A percentile compares a stretch with the other conserved stretches of the same genome.
These are phyloP conservation scores for Syrphus vitripennis DNA, from an alignment of 2,888 invertebrate genomes.

Conservation along the genomic window DNA sequence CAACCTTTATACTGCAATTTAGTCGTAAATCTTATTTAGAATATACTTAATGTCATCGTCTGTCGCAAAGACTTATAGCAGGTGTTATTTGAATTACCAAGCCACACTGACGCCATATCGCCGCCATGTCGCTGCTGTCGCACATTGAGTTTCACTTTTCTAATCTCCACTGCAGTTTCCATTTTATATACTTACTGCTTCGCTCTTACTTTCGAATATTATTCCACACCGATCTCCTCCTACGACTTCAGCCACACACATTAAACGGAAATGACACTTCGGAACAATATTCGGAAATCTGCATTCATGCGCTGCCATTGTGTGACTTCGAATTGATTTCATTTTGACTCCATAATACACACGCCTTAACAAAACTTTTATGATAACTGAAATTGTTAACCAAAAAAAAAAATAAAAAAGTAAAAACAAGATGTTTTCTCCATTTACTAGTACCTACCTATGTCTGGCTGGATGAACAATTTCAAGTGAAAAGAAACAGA, in stretches of 20 bases:
- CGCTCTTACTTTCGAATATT: conserved; percentile 54
- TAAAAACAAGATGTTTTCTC: conserved; percentile 54
- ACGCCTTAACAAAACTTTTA: neutral
- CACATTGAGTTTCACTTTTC: conserved; percentile 62
- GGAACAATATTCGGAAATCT: conserved; percentile 48
- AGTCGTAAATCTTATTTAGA: conserved; percentile 43
- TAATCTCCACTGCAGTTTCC: conserved; percentile 44
- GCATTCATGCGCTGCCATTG: conserved; percentile 43
- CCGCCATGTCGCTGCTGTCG: neutral
- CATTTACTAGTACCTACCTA: too few species aligned
- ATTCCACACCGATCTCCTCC: neutral
- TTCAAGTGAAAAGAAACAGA: conserved; percentile 50
- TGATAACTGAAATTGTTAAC: conserved; percentile 48
- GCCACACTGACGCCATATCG: conserved; percentile 12
- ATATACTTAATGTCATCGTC: conserved; percentile 19
- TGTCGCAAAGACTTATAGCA: conserved; percentile 18
- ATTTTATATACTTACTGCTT: too few species aligned
- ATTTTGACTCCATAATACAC: conserved; percentile 39
- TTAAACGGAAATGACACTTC: conserved; percentile 65
- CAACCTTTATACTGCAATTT: conserved; percentile 13
- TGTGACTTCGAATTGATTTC: conserved; percentile 42
- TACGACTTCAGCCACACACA: conserved; percentile 24
- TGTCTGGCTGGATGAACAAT: neutral
- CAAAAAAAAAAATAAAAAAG: conserved; percentile 11
- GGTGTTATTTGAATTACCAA: conserved; percentile 49